A percentile compares a stretch with the other conserved stretches of the same genome.
phyloP scores from a whole-genome alignment of 2,113 vertebrate species.

The Gorilla gorilla region DNA sequence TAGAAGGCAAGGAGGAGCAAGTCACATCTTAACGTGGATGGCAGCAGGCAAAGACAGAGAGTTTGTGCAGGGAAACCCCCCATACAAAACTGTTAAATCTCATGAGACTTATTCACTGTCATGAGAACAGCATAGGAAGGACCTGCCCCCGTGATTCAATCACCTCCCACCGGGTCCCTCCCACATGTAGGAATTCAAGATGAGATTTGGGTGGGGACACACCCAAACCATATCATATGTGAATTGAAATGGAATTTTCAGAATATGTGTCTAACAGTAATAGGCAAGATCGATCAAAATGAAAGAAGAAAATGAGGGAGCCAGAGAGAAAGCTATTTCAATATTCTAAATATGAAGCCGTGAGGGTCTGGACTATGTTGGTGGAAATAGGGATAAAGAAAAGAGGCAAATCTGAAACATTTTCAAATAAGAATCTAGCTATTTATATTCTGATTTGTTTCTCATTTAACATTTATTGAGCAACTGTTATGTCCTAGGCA shows the following conservation, averaged over 20 bases:
- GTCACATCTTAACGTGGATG: too few species aligned
- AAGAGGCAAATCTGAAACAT: background rate
- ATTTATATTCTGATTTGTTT: background rate
- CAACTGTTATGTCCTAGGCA: background rate
- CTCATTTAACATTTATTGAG: background rate
- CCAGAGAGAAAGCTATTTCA: background rate
- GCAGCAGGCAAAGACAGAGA: too few species aligned
- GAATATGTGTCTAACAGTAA: background rate
- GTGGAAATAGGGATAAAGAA: background rate
- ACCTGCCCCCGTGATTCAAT: too few species aligned
- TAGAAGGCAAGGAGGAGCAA: too few species aligned
- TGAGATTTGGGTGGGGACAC: too few species aligned
- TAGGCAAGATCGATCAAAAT: background rate
- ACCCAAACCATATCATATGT: background rate
- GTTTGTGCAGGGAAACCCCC: too few species aligned
- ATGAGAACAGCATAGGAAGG: too few species aligned
- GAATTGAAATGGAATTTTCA: background rate
- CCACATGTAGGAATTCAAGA: too few species aligned
- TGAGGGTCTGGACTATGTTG: background rate
- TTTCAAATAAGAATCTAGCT: slow-evolving; percentile 15
- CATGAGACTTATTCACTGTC: too few species aligned
- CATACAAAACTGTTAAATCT: too few species aligned
- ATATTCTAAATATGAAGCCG: background rate
- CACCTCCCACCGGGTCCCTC: too few species aligned
- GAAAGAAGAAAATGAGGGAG: background rate